Evolutionary conservation across 2,113 vertebrate genomes (phyloP), one percentile per base, ranked within the genome.

Genomic region (Turdus rufiventris): DNA sequence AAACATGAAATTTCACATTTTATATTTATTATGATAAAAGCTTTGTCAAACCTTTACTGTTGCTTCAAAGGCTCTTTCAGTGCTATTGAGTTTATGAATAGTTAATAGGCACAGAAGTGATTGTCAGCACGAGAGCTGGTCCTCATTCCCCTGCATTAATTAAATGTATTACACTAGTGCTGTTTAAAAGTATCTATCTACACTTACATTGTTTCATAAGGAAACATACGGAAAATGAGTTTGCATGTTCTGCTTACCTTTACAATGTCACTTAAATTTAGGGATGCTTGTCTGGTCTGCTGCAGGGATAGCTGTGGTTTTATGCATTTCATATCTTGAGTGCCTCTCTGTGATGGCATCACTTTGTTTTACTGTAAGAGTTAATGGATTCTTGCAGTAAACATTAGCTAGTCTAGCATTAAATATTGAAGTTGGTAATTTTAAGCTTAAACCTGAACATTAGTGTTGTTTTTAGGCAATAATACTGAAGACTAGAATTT

Each of bases 31-130:
- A 66, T 14, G 51, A 67, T 91, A 93, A 95, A 85, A 86, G 76
- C 74, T 84, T 87, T 84, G 78, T 73, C 45, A 81, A 78, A 56
- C 62, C 48, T 75, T 91, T 92, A 13, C 70, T 86, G 26, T 89
- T 80, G 25, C 72, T 91, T 96, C 90, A 95, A 91, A 96, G 73
- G 43, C 51, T 63, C 53, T 85, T 89, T 58, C 33, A 71, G 4
- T 71, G 75, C 73, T 87, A 15, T 29, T 57, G 88, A 91, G 67
- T 66, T 76, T 88, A 84, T 95, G 51, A 91, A 90, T 96, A 90
- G 67, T 95, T 96, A 93, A 96, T 94, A 80, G 68, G 43, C 63
- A 62, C 71, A 75, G 51, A 91, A 96, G 61, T 53, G 71, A 71
- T 56, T 95, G 93, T 90, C 93, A 71, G 75, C 82, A 71, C 40